Conservation (phyloP, 2,888 invertebrate species). For the Altica lythri region DNA sequence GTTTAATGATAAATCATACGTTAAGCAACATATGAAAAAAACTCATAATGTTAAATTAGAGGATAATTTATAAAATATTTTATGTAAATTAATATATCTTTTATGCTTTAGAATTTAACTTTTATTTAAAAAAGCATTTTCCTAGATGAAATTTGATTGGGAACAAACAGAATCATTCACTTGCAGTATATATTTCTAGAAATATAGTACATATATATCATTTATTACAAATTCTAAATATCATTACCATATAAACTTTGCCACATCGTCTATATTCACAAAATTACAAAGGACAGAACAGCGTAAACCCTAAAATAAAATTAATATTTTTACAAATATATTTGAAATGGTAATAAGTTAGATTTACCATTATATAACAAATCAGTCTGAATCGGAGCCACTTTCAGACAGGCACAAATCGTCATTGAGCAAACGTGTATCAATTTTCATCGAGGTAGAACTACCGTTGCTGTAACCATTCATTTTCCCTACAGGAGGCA, state of each 20-base stretch:
- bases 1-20: conserved; percentile 49
- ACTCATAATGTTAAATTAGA: conserved; percentile 7
- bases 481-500: conserved; percentile 36
- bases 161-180: too few relatives aligned
- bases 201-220: conserved; percentile 45
- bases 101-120: too few relatives aligned
- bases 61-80: too few relatives aligned
- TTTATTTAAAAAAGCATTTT: too few relatives aligned
- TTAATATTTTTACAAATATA: background rate
- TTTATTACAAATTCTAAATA: conserved; percentile 41
- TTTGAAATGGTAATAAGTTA: too few relatives aligned
- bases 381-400: conserved; percentile 67
- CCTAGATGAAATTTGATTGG: too few relatives aligned
- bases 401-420: conserved; percentile 87
- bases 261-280: conserved; percentile 37
- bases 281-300: conserved; percentile 28
- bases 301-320: conserved; percentile 22
- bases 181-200: conserved; percentile 43
- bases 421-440: conserved; percentile 76
- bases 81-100: too few relatives aligned
- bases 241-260: conserved; percentile 42
- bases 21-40: conserved; percentile 45
- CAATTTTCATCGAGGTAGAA: conserved; percentile 51
- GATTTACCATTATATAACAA: conserved; percentile 12
- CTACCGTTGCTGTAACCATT: conserved; percentile 59